phyloP scores from a whole-genome alignment of 2,888 invertebrate genomes.

The Tinea semifulvella region DNA sequence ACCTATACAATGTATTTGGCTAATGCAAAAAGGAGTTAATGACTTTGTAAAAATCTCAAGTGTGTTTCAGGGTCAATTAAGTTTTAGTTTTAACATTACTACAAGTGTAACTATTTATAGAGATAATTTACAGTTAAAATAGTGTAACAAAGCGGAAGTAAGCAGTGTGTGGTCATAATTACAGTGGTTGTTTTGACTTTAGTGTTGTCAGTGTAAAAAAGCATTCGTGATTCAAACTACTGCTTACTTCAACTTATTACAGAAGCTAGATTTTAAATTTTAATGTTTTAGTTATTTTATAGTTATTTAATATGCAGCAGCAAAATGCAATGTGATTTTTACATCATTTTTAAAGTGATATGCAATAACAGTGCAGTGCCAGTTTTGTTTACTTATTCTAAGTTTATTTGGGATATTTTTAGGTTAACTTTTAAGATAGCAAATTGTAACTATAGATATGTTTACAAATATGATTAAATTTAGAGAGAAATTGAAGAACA shows the following conservation, averaged over 20 bases:
- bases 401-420: too few species aligned
- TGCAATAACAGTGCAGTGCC: conserved; percentile 52
- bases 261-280: conserved; percentile 35
- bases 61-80: not conserved
- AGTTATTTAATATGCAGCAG: conserved; percentile 39
- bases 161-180: conserved; percentile 31
- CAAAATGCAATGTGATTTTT: conserved; percentile 52
- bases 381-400: conserved; percentile 19
- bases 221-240: conserved; percentile 20
- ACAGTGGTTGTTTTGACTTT: not conserved
- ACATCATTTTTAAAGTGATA: conserved; percentile 41
- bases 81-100: conserved; percentile 11
- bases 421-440: too few species aligned
- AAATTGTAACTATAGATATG: too few species aligned
- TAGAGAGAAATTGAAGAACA: not conserved
- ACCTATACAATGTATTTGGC: too few species aligned
- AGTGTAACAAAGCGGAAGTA: conserved; percentile 49
- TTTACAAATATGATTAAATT: not conserved
- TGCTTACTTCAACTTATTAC: conserved; percentile 45
- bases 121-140: conserved; percentile 18
- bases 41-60: not conserved
- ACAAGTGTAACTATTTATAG: conserved; percentile 10
- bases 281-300: not conserved
- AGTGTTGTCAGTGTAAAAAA: conserved; percentile 6
- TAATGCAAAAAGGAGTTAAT: too few species aligned